Conservation (phyloP, 2,797 vertebrate species). For the Bradypus variegatus region DNA sequence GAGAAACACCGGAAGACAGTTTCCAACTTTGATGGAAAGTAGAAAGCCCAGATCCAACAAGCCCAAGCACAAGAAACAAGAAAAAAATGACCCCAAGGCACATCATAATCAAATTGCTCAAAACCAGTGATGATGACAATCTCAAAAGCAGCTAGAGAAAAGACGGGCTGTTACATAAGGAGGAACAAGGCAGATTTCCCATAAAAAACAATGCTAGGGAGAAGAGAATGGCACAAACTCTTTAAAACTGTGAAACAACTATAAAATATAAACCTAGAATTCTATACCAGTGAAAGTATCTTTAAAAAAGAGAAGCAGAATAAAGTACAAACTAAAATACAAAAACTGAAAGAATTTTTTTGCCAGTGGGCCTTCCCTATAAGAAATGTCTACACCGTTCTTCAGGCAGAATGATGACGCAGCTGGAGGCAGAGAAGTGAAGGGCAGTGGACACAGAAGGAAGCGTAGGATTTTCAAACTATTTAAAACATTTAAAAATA, state of each 20-base stretch:
- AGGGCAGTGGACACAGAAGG: fast-evolving
- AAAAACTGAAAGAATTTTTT: neutral
- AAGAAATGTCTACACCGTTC: too few species aligned
- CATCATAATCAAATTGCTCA: fast-evolving
- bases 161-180: fast-evolving
- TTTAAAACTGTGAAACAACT: neutral
- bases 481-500: neutral
- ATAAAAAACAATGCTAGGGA: fast-evolving
- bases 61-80: neutral
- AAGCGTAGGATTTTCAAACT: too few species aligned
- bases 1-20: too few species aligned
- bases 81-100: too few species aligned
- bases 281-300: neutral
- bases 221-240: too few species aligned
- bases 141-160: neutral
- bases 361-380: too few species aligned
- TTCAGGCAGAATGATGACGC: fast-evolving
- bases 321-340: neutral
- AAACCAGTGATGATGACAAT: fast-evolving
- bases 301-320: neutral
- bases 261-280: neutral
- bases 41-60: neutral
- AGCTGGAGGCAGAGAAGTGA: fast-evolving
- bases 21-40: too few species aligned
- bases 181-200: neutral